Evolutionary conservation across 2,888 invertebrate genomes (phyloP).

Genomic region (Slavum lentiscoides): DNA sequence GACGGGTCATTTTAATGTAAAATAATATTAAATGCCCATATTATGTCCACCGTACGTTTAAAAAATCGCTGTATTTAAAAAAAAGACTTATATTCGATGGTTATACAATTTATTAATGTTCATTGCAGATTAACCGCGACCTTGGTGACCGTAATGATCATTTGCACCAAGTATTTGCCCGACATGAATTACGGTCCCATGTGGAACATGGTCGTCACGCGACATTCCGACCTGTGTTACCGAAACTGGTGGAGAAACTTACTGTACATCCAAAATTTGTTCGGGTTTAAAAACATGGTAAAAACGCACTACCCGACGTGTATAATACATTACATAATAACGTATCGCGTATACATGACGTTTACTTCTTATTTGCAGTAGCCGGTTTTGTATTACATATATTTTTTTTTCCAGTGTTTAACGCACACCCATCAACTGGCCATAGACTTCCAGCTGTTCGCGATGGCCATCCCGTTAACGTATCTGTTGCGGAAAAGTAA

Average conservation of each 20-base stretch:
- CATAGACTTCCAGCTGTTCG: conserved; percentile 66
- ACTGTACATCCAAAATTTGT: conserved; percentile 66
- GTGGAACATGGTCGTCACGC: conserved; percentile 66
- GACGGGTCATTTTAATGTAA: too few relatives aligned
- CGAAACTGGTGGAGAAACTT: conserved; percentile 67
- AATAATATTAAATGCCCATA: too few relatives aligned
- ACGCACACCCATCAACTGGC: conserved; percentile 67
- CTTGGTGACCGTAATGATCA: conserved; percentile 64
- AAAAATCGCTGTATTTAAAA: too few relatives aligned
- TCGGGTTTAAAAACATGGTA: conserved; percentile 68
- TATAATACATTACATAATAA: too few relatives aligned
- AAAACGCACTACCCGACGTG: background rate
- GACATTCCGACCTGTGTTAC: conserved; percentile 65
- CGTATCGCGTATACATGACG: too few relatives aligned
- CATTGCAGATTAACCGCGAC: conserved; percentile 63
- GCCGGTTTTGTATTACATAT: too few relatives aligned
- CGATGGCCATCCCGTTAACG: conserved; percentile 63
- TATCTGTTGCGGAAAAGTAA: conserved; percentile 62
- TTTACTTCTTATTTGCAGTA: too few relatives aligned
- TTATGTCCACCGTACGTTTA: too few relatives aligned
- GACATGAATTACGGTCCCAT: conserved; percentile 65
- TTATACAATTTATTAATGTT: background rate
- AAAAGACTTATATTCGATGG: too few relatives aligned
- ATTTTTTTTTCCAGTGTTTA: conserved; percentile 62
- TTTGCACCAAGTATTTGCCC: conserved; percentile 65